Percentiles rank a stretch among this genome's conserved stretches.
Conservation (phyloP, 1,140 invertebrate species). For the Lepidurus couesii region DNA sequence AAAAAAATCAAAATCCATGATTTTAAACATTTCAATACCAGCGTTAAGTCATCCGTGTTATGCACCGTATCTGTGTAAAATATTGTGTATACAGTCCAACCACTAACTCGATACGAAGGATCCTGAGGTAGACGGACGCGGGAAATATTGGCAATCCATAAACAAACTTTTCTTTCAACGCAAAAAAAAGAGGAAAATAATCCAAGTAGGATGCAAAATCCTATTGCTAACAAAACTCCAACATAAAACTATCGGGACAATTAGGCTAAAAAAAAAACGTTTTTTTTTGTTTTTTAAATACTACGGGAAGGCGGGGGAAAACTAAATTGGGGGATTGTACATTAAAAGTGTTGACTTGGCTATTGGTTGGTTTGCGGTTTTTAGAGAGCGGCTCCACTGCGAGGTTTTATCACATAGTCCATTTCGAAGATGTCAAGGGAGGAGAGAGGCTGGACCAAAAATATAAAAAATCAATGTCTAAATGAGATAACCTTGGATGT, state of each 20-base stretch:
- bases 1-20: not conserved
- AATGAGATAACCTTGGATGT: not conserved
- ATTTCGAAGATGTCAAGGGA: not conserved
- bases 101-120: conserved; percentile 15
- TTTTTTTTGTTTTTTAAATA: too few species aligned
- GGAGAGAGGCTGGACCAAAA: not conserved
- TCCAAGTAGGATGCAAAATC: conserved; percentile 2
- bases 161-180: not conserved
- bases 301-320: not conserved
- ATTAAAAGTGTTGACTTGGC: not conserved
- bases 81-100: not conserved
- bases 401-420: conserved; percentile 21
- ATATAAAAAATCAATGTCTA: not conserved
- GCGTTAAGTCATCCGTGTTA: conserved; percentile 3
- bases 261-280: too few species aligned
- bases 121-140: conserved; percentile 8
- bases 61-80: not conserved
- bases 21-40: not conserved
- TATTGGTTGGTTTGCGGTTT: not conserved
- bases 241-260: not conserved
- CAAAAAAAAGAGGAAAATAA: not conserved
- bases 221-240: not conserved
- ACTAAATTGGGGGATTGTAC: not conserved
- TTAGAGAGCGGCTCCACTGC: conserved; percentile 4
- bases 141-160: conserved; percentile 13